Conservation (phyloP, 2,888 invertebrate species). For the Cephus spinipes region DNA sequence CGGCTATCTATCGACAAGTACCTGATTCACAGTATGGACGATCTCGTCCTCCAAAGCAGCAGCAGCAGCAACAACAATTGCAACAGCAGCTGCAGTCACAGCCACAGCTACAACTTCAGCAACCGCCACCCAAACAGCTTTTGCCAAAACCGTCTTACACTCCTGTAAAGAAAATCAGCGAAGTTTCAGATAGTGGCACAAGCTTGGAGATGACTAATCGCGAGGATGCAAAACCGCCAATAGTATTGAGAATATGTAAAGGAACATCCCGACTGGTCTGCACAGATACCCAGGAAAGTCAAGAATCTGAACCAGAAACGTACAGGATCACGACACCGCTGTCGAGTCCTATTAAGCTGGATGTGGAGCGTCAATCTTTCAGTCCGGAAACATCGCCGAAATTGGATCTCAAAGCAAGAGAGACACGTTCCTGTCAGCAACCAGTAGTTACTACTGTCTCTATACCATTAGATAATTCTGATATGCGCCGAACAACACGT, state of each 20-base stretch:
- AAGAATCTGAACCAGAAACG: slow-evolving; percentile 46
- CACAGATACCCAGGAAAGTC: slow-evolving; percentile 53
- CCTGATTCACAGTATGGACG: slow-evolving; percentile 59
- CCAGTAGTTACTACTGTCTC: slow-evolving; percentile 54
- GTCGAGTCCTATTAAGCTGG: slow-evolving; percentile 48
- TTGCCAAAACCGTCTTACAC: slow-evolving; percentile 52
- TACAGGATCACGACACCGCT: slow-evolving; percentile 55
- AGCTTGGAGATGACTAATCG: slow-evolving; percentile 41
- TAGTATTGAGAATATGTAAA: slow-evolving; percentile 89
- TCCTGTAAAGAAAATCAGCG: slow-evolving; percentile 63
- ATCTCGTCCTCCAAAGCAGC: slow-evolving; percentile 43
- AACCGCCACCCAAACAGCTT: not conserved
- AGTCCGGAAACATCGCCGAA: slow-evolving; percentile 11
- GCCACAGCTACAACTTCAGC: not conserved
- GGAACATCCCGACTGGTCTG: slow-evolving; percentile 72
- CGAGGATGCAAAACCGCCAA: slow-evolving; percentile 76
- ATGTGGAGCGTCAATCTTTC: slow-evolving; percentile 26
- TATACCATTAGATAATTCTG: slow-evolving; percentile 55
- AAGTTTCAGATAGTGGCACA: slow-evolving; percentile 39
- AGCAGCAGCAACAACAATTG: slow-evolving; percentile 31
- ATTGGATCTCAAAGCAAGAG: slow-evolving; percentile 21
- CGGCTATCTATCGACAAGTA: slow-evolving; percentile 59
- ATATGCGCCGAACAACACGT: slow-evolving; percentile 60
- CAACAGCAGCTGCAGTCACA: slow-evolving; percentile 11
- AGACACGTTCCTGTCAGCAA: slow-evolving; percentile 35